A percentile compares a stretch with the other conserved stretches of the same genome.
phyloP scores from a whole-genome alignment of 2,888 invertebrate species.

The Cephus spinipes region DNA sequence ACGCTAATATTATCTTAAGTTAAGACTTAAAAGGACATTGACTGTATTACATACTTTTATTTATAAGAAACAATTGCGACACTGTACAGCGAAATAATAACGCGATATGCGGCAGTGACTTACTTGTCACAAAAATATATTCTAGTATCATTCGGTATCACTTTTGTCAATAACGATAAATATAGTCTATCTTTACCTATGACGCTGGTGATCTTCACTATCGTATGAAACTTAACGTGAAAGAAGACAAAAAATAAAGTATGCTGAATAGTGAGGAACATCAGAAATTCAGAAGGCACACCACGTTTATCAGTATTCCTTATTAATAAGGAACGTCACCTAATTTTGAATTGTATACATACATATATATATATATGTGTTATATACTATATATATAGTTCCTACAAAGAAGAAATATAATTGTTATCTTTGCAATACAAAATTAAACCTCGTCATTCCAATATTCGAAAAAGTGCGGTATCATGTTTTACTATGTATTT shows the following conservation, averaged over 20 bases:
- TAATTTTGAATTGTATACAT: slow-evolving; percentile 7
- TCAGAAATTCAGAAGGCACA: slow-evolving; percentile 51
- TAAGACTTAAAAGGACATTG: neutral
- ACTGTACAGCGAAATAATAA: neutral
- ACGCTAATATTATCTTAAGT: neutral
- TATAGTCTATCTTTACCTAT: neutral
- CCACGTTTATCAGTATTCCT: slow-evolving; percentile 33
- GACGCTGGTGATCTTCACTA: neutral
- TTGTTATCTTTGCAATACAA: neutral
- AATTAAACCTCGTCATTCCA: neutral
- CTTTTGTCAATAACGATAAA: neutral
- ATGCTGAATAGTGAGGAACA: slow-evolving; percentile 32
- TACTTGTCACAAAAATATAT: neutral
- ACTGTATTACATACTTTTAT: neutral
- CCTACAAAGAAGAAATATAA: neutral
- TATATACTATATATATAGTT: neutral
- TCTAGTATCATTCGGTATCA: neutral
- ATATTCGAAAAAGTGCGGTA: neutral
- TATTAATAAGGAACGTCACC: slow-evolving; percentile 37
- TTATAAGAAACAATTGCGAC: neutral
- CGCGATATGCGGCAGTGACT: neutral
- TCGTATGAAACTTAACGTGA: neutral
- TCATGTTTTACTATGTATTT: neutral
- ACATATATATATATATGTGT: neutral
- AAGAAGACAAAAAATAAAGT: neutral